These are phyloP conservation scores for Nasonia oneida DNA, from an alignment of 2,888 invertebrate genomes.

Conservation along the genomic window DNA sequence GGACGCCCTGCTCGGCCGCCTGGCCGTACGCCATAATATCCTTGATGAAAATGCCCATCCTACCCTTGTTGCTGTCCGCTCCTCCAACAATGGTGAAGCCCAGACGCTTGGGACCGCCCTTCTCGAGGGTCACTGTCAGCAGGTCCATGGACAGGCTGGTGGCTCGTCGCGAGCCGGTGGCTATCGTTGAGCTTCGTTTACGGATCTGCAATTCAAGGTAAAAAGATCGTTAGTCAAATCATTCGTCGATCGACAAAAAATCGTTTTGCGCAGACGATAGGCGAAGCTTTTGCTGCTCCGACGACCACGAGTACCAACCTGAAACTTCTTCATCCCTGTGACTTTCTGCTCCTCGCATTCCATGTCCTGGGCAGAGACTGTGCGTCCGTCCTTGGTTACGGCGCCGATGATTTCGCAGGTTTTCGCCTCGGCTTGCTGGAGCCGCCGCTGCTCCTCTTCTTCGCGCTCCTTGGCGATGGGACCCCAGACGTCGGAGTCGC, in stretches of 20 bases:
- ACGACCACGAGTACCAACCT: slow-evolving; percentile 63
- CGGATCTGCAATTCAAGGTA: slow-evolving; percentile 60
- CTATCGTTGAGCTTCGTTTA: slow-evolving; percentile 69
- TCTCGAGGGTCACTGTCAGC: slow-evolving; percentile 80
- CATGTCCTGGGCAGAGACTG: slow-evolving; percentile 65
- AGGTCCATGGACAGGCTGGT: slow-evolving; percentile 73
- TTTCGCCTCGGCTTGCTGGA: slow-evolving; percentile 1
- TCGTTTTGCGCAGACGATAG: neutral
- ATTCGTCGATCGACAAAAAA: neutral
- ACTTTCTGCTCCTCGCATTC: slow-evolving; percentile 68
- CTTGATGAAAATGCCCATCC: slow-evolving; percentile 84
- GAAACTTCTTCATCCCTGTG: slow-evolving; percentile 80
- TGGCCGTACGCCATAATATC: slow-evolving; percentile 83
- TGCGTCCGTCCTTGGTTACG: slow-evolving; percentile 70
- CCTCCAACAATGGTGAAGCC: slow-evolving; percentile 86
- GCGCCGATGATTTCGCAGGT: slow-evolving; percentile 68
- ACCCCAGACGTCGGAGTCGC: slow-evolving; percentile 72
- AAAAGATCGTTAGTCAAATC: neutral
- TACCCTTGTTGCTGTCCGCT: slow-evolving; percentile 82
- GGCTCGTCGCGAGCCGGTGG: slow-evolving; percentile 66
- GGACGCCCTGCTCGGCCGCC: slow-evolving; percentile 82
- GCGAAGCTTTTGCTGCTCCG: no score
- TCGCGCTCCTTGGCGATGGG: neutral
- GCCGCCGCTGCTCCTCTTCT: neutral
- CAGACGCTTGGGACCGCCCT: slow-evolving; percentile 82